Conservation (phyloP, 2,113 vertebrate species). For the Stomatorhinus ivindoensis region DNA sequence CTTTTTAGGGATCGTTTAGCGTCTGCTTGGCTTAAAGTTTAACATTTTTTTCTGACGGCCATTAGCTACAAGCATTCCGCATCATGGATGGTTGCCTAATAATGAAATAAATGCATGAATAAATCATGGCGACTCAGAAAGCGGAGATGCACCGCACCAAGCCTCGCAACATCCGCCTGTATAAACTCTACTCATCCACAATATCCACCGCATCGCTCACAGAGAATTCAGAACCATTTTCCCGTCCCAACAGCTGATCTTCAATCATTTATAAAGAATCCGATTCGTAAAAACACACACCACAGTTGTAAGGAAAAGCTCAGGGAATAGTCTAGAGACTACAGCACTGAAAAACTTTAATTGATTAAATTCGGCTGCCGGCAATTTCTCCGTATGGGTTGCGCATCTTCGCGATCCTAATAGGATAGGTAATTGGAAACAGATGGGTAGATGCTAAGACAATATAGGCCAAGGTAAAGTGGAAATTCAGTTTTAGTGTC, state of each 20-base stretch:
- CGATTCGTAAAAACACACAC: not conserved
- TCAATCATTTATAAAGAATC: not conserved
- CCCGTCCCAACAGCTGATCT: not conserved
- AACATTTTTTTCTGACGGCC: slow-evolving; percentile 2
- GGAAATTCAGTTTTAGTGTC: not conserved
- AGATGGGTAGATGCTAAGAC: not conserved
- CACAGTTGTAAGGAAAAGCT: not conserved
- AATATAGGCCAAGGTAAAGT: not conserved
- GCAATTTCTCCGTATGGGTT: not conserved
- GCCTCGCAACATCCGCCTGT: not conserved
- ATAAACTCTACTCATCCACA: not conserved
- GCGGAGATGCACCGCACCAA: not conserved
- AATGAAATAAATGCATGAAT: slow-evolving; percentile 14
- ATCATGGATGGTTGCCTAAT: slow-evolving; percentile 4
- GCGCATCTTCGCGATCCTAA: not conserved
- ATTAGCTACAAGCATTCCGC: not conserved
- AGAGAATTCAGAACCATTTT: not conserved
- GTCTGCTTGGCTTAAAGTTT: slow-evolving; percentile 6
- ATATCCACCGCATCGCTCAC: not conserved
- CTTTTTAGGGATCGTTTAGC: slow-evolving; percentile 14
- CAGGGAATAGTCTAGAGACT: not conserved
- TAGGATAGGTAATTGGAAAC: not conserved
- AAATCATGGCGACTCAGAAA: not conserved
- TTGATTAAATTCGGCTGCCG: not conserved
- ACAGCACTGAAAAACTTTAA: not conserved